Conservation (phyloP, 2,888 invertebrate species). For the Entomobrya proxima region DNA sequence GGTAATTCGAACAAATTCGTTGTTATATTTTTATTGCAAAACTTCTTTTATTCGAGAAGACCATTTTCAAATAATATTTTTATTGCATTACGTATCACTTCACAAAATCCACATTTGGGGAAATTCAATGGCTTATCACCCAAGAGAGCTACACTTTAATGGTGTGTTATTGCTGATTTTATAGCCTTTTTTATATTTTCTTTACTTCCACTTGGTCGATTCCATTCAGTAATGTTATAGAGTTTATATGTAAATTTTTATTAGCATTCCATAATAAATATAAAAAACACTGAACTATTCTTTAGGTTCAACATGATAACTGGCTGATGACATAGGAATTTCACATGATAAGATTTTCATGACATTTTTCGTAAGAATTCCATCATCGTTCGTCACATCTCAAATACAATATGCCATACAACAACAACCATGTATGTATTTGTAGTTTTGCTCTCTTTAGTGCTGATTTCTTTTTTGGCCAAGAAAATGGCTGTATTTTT, state of each 20-base stretch:
- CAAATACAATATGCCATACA: neutral
- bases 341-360: constrained; percentile 25
- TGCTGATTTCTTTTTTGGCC: no score
- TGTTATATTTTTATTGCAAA: constrained; percentile 11
- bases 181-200: constrained; percentile 23
- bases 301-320: neutral
- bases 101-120: constrained; percentile 18
- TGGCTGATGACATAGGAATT: constrained; percentile 38
- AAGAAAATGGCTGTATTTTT: neutral
- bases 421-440: neutral
- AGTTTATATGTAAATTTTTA: constrained; percentile 23
- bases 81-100: constrained; percentile 32
- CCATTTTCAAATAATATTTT: constrained; percentile 1
- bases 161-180: constrained; percentile 36
- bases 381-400: neutral
- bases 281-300: neutral
- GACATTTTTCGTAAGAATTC: neutral
- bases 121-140: neutral
- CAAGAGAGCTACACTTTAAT: neutral
- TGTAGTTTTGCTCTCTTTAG: neutral
- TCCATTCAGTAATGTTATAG: constrained; percentile 3
- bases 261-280: neutral
- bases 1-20: no score
- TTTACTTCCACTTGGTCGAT: constrained; percentile 5
- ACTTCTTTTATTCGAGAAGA: neutral